Conservation (phyloP, 2,888 invertebrate species). For the Spisula solida region DNA sequence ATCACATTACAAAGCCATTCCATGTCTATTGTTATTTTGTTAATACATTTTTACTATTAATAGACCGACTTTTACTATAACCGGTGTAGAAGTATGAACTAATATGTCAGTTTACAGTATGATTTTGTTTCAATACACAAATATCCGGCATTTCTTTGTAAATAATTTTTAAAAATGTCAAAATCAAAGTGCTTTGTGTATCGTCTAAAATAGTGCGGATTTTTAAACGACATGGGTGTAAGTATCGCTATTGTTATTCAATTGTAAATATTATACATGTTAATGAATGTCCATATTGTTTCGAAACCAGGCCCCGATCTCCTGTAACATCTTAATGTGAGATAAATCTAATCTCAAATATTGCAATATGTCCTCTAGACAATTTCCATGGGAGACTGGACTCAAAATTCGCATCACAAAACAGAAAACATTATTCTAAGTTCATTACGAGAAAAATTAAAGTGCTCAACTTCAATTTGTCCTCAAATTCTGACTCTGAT, state of each 20-base stretch:
- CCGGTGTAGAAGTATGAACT: not conserved
- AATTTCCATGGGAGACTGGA: no score
- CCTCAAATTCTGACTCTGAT: no score
- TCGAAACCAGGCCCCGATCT: no score
- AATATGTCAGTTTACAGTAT: not conserved
- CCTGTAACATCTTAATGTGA: no score
- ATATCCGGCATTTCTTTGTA: not conserved
- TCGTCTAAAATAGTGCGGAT: not conserved
- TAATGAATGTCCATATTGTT: no score
- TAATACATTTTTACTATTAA: not conserved
- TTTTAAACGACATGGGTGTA: not conserved
- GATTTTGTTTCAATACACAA: not conserved
- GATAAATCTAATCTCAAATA: no score
- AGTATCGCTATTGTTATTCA: not conserved
- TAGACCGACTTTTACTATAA: not conserved
- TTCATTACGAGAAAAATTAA: no score
- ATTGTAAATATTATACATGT: not conserved
- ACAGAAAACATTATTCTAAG: no score
- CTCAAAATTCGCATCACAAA: no score
- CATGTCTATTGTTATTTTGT: not conserved
- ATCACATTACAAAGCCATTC: not conserved
- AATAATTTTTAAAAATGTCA: not conserved
- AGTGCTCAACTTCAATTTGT: no score
- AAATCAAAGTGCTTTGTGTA: not conserved
- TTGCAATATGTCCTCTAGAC: no score